A percentile compares a stretch with the other conserved stretches of the same genome.
Evolutionary conservation across 2,113 vertebrate genomes (phyloP).

Genomic region (Antechinus flavipes): DNA sequence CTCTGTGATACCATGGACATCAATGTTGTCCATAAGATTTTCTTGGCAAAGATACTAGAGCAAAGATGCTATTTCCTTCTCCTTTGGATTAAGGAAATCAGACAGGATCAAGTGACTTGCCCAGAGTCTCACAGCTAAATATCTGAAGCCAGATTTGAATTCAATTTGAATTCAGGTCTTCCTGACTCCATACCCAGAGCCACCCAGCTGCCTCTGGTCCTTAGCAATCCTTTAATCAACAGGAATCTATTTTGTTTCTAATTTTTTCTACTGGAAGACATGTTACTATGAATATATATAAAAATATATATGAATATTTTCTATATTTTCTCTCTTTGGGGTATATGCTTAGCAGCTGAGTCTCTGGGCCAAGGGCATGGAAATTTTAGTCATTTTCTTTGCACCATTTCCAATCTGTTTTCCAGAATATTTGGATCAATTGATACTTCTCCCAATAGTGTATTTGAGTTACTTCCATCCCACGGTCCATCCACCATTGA

Average conservation of each 20-base stretch:
- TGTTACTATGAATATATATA: neutral
- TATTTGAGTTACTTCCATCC: neutral
- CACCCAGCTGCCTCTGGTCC: neutral
- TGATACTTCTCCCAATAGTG: neutral
- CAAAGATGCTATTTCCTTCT: neutral
- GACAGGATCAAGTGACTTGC: neutral
- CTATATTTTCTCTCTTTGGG: neutral
- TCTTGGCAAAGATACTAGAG: no score
- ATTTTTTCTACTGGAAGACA: neutral
- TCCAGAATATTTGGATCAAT: neutral
- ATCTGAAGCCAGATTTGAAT: neutral
- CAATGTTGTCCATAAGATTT: no score
- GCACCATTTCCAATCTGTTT: neutral
- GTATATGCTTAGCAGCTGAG: neutral
- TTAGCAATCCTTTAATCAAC: neutral
- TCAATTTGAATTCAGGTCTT: neutral
- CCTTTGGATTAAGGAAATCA: neutral
- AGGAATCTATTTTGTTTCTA: neutral
- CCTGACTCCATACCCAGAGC: neutral
- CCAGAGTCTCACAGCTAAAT: neutral
- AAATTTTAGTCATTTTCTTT: neutral
- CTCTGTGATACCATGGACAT: no score
- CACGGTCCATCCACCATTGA: neutral
- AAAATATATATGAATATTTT: neutral
- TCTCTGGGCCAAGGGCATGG: neutral